Conservation (phyloP, 2,113 vertebrate species). For the Felis catus region DNA sequence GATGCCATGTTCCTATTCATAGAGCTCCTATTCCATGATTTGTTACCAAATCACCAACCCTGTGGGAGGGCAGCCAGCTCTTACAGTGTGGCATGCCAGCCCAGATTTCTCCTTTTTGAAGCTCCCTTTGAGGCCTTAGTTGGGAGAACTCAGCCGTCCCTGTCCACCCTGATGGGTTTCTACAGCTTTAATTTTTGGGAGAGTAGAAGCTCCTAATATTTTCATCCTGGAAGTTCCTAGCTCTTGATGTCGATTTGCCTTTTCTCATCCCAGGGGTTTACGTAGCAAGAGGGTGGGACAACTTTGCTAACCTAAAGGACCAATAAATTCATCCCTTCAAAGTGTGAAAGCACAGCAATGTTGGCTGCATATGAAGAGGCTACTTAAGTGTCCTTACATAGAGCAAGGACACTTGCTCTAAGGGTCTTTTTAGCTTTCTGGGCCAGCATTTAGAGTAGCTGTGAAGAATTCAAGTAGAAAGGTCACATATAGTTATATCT, state of each 20-base stretch:
- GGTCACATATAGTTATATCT: neutral
- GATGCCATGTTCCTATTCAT: neutral
- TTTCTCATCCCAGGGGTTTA: neutral
- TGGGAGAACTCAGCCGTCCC: neutral
- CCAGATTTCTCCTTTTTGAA: neutral
- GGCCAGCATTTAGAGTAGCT: neutral
- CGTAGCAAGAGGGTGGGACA: rapidly evolving
- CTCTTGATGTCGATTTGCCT: neutral
- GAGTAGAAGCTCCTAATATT: neutral
- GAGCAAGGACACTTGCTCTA: neutral
- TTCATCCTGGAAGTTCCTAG: neutral
- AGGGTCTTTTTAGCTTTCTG: neutral
- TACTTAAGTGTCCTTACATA: neutral
- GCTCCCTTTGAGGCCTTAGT: neutral
- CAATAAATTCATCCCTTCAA: neutral
- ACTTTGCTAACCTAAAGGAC: neutral
- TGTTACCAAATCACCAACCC: neutral
- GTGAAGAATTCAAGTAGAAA: neutral
- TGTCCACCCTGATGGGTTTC: neutral
- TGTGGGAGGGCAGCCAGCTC: neutral
- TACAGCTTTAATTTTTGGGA: neutral
- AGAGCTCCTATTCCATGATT: neutral
- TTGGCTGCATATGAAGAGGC: neutral
- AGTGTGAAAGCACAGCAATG: neutral
- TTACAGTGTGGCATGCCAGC: neutral